Conservation (phyloP, 2,113 vertebrate genomes). For the Nothobranchius kuhntae region DNA sequence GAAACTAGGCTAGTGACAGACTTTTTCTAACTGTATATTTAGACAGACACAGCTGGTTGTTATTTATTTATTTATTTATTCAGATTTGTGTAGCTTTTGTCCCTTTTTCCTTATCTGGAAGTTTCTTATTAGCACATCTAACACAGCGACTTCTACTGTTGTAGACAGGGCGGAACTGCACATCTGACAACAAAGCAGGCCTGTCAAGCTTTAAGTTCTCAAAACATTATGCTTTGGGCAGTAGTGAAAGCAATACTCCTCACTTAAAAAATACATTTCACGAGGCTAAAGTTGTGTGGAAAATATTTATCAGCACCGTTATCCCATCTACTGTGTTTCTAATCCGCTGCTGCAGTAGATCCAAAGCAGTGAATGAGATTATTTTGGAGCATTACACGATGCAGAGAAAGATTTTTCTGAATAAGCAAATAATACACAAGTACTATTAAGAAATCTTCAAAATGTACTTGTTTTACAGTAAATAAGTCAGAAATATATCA, state of each 20-base stretch:
- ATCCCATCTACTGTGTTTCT: background rate
- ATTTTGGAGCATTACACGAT: background rate
- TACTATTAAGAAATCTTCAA: background rate
- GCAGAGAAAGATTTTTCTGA: background rate
- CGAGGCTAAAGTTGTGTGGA: background rate
- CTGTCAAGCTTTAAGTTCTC: conserved; percentile 17
- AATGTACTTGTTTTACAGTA: background rate
- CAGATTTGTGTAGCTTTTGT: background rate
- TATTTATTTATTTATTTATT: background rate
- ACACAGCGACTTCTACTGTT: conserved; percentile 12
- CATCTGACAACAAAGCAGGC: conserved; percentile 17
- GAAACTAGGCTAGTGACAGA: conserved; percentile 15
- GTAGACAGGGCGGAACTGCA: conserved; percentile 11
- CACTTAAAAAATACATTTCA: background rate
- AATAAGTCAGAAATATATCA: background rate
- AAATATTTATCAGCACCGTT: background rate
- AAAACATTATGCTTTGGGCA: background rate
- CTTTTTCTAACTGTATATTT: conserved; percentile 3
- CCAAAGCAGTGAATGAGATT: background rate
- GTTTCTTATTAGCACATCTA: conserved; percentile 17
- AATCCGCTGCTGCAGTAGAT: background rate
- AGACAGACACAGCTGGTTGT: conserved; percentile 3
- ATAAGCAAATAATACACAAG: background rate
- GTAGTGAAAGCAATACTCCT: background rate
- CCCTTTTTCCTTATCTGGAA: background rate